Conservation (phyloP, 1,140 invertebrate species). For the Zaprionus gabonicus region DNA sequence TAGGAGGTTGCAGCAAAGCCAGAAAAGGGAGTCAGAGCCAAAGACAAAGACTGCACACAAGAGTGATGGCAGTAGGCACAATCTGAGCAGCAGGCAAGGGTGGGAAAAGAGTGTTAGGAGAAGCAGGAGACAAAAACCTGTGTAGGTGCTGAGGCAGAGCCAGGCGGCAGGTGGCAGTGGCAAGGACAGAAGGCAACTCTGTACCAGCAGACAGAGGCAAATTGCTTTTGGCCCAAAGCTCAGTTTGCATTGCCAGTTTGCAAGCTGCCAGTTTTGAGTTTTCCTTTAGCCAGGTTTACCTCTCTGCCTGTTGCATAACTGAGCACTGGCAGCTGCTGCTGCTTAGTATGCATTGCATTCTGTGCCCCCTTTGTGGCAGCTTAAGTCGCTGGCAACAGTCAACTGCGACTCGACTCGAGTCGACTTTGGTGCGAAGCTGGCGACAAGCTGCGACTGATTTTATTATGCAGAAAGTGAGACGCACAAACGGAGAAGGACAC, state of each 20-base stretch:
- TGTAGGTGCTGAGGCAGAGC: too few species aligned
- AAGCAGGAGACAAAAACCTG: too few species aligned
- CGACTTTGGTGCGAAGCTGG: constrained; percentile 26
- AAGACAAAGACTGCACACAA: too few species aligned
- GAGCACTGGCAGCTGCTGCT: constrained; percentile 30
- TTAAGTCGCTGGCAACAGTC: constrained; percentile 22
- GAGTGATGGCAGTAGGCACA: too few species aligned
- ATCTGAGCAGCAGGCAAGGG: too few species aligned
- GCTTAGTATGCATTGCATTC: constrained; percentile 79
- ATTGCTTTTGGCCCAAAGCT: constrained; percentile 27
- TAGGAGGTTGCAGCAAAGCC: too few species aligned
- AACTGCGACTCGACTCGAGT: not conserved
- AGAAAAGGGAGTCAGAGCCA: too few species aligned
- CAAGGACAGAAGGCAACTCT: not conserved
- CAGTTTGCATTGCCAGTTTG: not conserved
- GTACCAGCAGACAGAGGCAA: not conserved
- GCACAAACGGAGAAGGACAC: constrained; percentile 11
- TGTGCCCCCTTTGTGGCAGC: constrained; percentile 47
- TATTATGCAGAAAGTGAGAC: constrained; percentile 75
- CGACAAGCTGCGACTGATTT: constrained; percentile 59
- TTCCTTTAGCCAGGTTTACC: constrained; percentile 24
- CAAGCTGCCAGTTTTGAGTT: not conserved
- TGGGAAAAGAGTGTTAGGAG: too few species aligned
- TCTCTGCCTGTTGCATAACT: constrained; percentile 62
- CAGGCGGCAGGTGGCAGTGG: not conserved